Percentiles rank a stretch among this genome's conserved stretches.
phyloP scores from a whole-genome alignment of 2,113 vertebrate genomes.

The Corythaixoides concolor region DNA sequence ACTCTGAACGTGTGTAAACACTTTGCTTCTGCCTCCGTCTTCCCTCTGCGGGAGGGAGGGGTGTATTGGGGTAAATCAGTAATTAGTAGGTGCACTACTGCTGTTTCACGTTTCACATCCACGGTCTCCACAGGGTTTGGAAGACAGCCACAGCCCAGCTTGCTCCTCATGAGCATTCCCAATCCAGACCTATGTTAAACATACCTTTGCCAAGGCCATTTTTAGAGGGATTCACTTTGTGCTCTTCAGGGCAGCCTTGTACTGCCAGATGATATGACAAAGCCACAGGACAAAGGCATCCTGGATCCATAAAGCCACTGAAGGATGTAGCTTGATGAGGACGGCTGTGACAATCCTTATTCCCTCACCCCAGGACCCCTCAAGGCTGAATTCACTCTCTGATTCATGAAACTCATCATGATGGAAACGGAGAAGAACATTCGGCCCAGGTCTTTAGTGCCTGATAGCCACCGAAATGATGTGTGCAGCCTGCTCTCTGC shows the following conservation, averaged over 20 bases:
- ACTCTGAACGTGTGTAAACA: not conserved
- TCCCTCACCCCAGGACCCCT: not conserved
- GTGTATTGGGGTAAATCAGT: not conserved
- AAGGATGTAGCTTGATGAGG: not conserved
- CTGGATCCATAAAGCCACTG: not conserved
- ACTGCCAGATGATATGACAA: fast-evolving
- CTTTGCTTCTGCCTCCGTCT: not conserved
- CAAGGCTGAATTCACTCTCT: not conserved
- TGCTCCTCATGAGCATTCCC: not conserved
- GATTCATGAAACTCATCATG: not conserved
- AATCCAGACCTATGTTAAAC: not conserved
- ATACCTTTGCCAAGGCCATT: not conserved
- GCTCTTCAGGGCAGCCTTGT: not conserved
- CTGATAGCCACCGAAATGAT: not conserved
- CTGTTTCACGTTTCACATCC: not conserved
- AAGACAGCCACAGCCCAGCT: not conserved
- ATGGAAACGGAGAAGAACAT: not conserved
- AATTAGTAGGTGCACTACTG: not conserved
- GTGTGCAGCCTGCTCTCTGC: not conserved
- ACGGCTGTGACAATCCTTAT: not conserved
- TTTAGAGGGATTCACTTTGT: not conserved
- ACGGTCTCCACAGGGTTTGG: not conserved
- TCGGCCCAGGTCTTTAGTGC: not conserved
- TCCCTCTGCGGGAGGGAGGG: not conserved
- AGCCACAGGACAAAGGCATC: not conserved